Percentiles rank a stretch among this genome's conserved stretches.
These are phyloP conservation scores for Heteromormyrus szaboi DNA, from an alignment of 2,797 vertebrate genomes.

Conservation along the genomic window DNA sequence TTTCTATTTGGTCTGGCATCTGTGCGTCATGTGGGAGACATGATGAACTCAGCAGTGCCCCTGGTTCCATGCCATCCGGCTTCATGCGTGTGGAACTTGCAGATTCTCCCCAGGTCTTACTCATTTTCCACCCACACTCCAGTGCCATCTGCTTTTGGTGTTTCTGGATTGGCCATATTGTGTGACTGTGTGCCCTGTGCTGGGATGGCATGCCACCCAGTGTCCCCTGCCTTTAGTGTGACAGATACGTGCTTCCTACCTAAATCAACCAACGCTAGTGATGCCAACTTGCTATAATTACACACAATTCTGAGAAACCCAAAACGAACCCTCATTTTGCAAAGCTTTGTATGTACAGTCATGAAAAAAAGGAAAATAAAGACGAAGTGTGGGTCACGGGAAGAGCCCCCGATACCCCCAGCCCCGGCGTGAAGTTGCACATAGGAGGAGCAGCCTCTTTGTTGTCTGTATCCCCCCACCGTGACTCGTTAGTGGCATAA, in stretches of 20 bases:
- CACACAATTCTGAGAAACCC: neutral
- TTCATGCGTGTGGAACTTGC: neutral
- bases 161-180: neutral
- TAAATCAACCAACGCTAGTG: neutral
- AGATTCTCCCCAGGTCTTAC: neutral
- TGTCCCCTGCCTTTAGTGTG: neutral
- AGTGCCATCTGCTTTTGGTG: neutral
- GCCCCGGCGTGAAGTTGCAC: constrained; percentile 48
- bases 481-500: constrained; percentile 58
- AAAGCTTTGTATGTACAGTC: neutral
- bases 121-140: neutral
- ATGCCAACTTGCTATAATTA: neutral
- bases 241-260: neutral
- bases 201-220: neutral
- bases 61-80: neutral
- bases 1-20: neutral
- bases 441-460: constrained; percentile 35
- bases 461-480: constrained; percentile 47
- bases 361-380: neutral
- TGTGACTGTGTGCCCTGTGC: neutral
- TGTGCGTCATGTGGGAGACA: neutral
- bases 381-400: neutral
- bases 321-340: neutral
- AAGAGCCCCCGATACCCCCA: constrained; percentile 33
- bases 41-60: neutral